A percentile compares a stretch with the other conserved stretches of the same genome.
phyloP scores from a whole-genome alignment of 2,113 vertebrate genomes.

The Himantopus leucocephalus region DNA sequence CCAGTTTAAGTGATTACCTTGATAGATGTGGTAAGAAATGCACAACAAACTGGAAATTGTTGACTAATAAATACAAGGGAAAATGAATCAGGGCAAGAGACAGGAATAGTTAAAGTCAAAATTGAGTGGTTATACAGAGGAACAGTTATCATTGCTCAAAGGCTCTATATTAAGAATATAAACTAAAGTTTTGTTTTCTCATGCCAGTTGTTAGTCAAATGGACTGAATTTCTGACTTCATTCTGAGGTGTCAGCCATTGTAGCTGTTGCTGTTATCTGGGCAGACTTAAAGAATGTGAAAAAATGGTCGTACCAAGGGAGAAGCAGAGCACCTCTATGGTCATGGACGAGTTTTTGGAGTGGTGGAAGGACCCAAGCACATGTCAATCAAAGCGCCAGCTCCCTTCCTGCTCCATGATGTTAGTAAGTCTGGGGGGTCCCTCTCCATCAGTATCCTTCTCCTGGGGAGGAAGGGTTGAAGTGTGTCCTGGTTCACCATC shows the following conservation, averaged over 20 bases:
- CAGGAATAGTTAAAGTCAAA: neutral
- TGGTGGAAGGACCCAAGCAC: neutral
- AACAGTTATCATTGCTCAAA: neutral
- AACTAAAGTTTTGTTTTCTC: neutral
- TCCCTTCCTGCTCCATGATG: neutral
- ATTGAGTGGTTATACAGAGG: neutral
- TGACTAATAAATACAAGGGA: neutral
- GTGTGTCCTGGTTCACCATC: neutral
- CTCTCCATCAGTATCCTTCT: neutral
- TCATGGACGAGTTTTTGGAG: neutral
- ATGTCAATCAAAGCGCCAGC: fast-evolving
- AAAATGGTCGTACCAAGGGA: neutral
- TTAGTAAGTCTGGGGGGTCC: neutral
- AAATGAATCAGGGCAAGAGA: neutral
- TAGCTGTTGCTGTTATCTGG: neutral
- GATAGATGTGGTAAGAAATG: neutral
- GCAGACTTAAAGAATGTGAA: neutral
- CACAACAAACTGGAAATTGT: neutral
- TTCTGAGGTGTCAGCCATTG: neutral
- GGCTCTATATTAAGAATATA: neutral
- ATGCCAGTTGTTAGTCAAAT: neutral
- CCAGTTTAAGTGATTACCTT: neutral
- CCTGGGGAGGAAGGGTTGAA: neutral
- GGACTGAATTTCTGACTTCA: neutral
- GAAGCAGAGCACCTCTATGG: neutral